Evolutionary conservation across 2,888 invertebrate genomes (phyloP).

Genomic region (Tetragonula carbonaria): DNA sequence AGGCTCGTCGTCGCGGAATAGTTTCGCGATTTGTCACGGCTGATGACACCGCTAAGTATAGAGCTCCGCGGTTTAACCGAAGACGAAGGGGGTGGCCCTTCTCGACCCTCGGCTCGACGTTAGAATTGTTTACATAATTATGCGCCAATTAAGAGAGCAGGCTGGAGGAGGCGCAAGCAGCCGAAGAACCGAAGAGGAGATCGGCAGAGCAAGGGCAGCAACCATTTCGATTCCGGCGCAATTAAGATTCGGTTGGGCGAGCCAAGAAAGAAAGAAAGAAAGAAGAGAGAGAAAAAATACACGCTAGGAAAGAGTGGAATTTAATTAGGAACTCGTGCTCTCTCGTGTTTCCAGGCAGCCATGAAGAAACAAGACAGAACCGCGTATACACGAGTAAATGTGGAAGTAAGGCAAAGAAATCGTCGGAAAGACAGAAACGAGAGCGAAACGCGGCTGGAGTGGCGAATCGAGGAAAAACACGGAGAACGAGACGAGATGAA

Average conservation of each 20-base stretch:
- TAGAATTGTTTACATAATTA: constrained; percentile 81
- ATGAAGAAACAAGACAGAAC: constrained; percentile 76
- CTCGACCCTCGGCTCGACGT: constrained; percentile 52
- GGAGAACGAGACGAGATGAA: not conserved
- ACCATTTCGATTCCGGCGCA: constrained; percentile 78
- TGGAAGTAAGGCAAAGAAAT: constrained; percentile 24
- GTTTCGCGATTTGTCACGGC: constrained; percentile 56
- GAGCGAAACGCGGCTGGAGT: not conserved
- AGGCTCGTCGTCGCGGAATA: constrained; percentile 32
- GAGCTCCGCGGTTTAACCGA: constrained; percentile 50
- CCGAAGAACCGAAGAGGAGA: constrained; percentile 34
- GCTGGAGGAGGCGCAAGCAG: constrained; percentile 62
- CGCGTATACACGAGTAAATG: constrained; percentile 26
- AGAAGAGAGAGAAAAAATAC: constrained; percentile 45
- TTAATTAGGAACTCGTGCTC: constrained; percentile 81
- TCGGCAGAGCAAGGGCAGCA: constrained; percentile 71
- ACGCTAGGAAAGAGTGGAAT: constrained; percentile 81
- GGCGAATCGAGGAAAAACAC: not conserved
- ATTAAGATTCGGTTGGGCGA: constrained; percentile 82
- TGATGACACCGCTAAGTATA: constrained; percentile 60
- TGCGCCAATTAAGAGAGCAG: constrained; percentile 81
- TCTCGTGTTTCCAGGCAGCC: constrained; percentile 79
- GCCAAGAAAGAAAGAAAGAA: constrained; percentile 68
- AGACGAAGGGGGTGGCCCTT: constrained; percentile 6
- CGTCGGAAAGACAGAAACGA: constrained; percentile 25